Base-by-base conservation (phyloP, 2,797 vertebrate species). In the Erithacus rubecula region DNA sequence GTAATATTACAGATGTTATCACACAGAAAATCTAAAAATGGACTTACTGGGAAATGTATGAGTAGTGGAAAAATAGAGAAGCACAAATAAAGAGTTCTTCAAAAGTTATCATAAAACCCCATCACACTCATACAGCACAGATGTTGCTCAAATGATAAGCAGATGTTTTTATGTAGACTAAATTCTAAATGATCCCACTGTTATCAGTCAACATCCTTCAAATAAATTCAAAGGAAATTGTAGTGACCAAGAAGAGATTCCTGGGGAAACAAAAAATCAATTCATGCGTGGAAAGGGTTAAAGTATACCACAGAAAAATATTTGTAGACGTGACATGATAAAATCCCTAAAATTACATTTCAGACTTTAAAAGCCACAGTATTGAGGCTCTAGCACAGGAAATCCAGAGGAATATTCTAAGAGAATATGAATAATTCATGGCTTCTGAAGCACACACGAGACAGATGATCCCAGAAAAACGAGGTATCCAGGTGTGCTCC, bases 361-460 rank as follows among this genome's bases (percentile, higher is more conserved):
- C 29, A 69, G 29, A 85, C 34, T 82, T 94, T 67, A 91, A 77
- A 96, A 90, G 72, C 26, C 27, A 71, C 44, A 95, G 67, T 91
- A 83, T 51, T 86, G 80, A 90, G 47, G 37, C 30, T 36, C 59
- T 93, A 1, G 0, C 43, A 49, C 30, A 88, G 44, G 74, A 93
- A 93, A 96, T 78, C 65, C 89, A 86, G 72, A 86, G 44, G 70
- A 92, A 77, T 83, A 93, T 59, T 88, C 80, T 95, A 85, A 76
- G 74, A 95, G 30, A 19, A 46, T 2, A 23, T 92, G 94, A 93
- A 96, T 97, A 88, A 97, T 95, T 94, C 88, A 95, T 95, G 68
- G 23, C 32, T 89, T 92, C 74, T 93, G 81, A 95, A 96, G 94
- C 89, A 93, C 81, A 92, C 29, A 83, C 1, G 11, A 95, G 94